Evolutionary conservation across 2,797 vertebrate genomes (phyloP), one percentile per base, ranked within the genome.

Genomic region (Crypturellus tataupa): DNA sequence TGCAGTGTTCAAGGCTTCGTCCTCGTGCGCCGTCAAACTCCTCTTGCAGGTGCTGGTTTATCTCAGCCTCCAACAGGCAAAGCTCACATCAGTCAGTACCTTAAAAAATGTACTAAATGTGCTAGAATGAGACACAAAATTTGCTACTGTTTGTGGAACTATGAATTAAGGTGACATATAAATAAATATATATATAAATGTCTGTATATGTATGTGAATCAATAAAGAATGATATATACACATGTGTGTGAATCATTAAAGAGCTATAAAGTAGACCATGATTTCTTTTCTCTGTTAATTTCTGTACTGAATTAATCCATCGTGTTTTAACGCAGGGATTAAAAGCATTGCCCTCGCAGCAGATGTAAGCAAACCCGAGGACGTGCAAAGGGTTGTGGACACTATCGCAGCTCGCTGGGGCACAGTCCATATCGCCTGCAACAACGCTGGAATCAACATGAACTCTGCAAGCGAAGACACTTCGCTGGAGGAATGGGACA

Each of bases 391-490:
- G 95, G 97, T 98, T 93, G 96, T 98, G 68, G 97, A 98, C 63
- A 55, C 31, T 21, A 91, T 99, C 0, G 87, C 98, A 64, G 97
- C 97, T 60, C 98, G 96, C 95, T 98, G 98, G 98, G 98, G 98
- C 76, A 94, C 94, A 6, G 73, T 98, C 77, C 96, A 98, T 94
- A 97, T 98, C 2, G 97, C 96, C 2, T 98, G 98, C 89, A 99
- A 98, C 98, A 98, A 98, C 1, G 98, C 98, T 3, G 98, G 97
- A 59, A 97, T 99, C 97, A 98, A 98, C 75, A 97, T 97, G 97
- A 99, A 98, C 96, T 98, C 98, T 29, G 97, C 98, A 37, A 98
- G 98, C 8, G 98, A 98, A 87, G 97, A 98, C n/a, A 98, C 98
- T 84, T 98, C 97, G 63, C 87, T 98, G 4, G 98, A 98, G 75